Evolutionary conservation across 2,797 vertebrate species (phyloP).

Genomic region (Toxotes lorentzi): DNA sequence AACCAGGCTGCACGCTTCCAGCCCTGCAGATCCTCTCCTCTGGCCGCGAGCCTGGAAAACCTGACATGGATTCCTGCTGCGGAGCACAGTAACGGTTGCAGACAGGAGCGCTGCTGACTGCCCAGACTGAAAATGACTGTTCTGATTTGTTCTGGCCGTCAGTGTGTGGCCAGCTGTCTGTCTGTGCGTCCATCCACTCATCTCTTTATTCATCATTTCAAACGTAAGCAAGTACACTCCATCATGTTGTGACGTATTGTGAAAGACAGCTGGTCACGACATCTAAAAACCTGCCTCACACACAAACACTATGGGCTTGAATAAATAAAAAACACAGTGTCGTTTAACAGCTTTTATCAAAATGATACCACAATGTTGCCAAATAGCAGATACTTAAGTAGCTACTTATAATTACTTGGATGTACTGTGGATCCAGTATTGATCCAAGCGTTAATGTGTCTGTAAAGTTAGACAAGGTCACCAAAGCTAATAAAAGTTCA

Average conservation of each 20-base stretch:
- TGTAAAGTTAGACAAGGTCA: background rate
- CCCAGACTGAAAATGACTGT: constrained; percentile 34
- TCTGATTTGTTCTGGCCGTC: constrained; percentile 36
- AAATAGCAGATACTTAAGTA: background rate
- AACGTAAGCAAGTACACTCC: background rate
- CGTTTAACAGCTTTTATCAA: background rate
- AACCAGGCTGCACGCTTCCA: constrained; percentile 94
- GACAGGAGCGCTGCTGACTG: constrained; percentile 44
- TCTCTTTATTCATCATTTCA: constrained; percentile 16
- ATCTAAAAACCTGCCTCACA: background rate
- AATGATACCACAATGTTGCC: background rate
- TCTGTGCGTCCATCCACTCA: background rate
- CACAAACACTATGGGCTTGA: background rate
- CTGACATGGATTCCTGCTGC: constrained; percentile 69
- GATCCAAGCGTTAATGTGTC: background rate
- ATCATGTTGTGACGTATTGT: constrained; percentile 3
- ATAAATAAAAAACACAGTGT: background rate
- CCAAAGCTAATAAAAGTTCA: background rate
- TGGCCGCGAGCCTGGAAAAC: constrained; percentile 73
- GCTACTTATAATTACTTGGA: background rate
- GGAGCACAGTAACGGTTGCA: constrained; percentile 48
- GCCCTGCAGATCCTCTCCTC: constrained; percentile 83
- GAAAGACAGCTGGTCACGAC: background rate
- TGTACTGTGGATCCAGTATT: background rate
- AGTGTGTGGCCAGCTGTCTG: constrained; percentile 15